These are phyloP conservation scores for Hippopotamyrus pictus DNA, from an alignment of 2,797 vertebrate genomes.

Conservation along the genomic window DNA sequence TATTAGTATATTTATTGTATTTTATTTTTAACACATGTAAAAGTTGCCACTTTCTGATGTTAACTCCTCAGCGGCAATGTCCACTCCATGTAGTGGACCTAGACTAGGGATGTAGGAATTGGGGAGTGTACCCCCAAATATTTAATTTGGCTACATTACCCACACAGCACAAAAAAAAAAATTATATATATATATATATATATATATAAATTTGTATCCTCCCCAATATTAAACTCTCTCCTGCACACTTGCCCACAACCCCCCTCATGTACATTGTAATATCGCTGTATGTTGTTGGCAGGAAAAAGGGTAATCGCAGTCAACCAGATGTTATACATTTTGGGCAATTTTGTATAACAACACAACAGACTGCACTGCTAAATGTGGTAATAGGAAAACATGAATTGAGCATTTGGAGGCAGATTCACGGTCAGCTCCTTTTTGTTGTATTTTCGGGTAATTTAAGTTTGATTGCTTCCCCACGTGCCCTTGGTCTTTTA, in stretches of 20 bases:
- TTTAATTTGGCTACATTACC: not conserved
- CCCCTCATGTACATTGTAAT: not conserved
- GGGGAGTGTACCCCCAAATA: not conserved
- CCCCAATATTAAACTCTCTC: not conserved
- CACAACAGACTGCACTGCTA: not conserved
- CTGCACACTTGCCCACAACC: not conserved
- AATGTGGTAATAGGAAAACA: not conserved
- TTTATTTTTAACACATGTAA: too few species aligned
- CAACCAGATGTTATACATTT: not conserved
- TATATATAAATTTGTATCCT: not conserved
- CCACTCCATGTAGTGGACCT: not conserved
- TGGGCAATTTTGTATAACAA: not conserved
- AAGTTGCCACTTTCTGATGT: not conserved
- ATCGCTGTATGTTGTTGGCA: not conserved
- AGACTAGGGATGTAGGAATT: not conserved
- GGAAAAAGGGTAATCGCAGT: not conserved
- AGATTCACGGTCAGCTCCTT: not conserved
- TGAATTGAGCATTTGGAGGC: not conserved
- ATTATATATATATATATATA: too few species aligned
- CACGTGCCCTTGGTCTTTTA: not conserved
- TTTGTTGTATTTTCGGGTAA: not conserved
- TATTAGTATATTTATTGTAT: too few species aligned
- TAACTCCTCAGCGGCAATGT: not conserved
- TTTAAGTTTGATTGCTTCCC: not conserved
- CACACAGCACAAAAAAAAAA: not conserved